Evolutionary conservation across 2,888 invertebrate genomes (phyloP).

Genomic region (Drosophila subsilvestris): DNA sequence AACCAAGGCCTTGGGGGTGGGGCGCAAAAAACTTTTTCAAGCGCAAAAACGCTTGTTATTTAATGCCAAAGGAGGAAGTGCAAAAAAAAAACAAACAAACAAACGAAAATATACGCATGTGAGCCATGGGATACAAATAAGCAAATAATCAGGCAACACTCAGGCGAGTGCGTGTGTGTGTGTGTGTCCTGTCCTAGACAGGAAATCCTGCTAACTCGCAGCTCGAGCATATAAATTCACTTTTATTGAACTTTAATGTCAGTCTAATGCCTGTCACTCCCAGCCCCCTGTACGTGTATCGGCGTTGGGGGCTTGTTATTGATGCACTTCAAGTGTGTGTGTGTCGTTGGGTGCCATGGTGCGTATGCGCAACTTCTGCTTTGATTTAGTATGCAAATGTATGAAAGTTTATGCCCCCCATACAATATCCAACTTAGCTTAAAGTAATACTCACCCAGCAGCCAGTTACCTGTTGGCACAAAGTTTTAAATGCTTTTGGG

Average conservation of each 20-base stretch:
- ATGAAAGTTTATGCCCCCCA: not conserved
- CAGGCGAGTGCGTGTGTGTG: conserved; percentile 6
- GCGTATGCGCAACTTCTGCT: conserved; percentile 20
- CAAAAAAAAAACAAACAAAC: conserved; percentile 9
- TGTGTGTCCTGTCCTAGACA: conserved; percentile 36
- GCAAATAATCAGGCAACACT: conserved; percentile 63
- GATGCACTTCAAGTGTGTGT: conserved; percentile 54
- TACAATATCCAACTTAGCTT: too few species aligned
- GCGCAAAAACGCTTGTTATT: conserved; percentile 28
- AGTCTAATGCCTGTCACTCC: conserved; percentile 49
- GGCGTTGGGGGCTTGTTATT: conserved; percentile 38
- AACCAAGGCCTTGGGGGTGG: conserved; percentile 8
- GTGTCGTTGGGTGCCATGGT: conserved; percentile 2
- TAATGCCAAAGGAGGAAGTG: conserved; percentile 15
- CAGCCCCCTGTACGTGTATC: conserved; percentile 20
- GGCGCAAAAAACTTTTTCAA: conserved; percentile 13
- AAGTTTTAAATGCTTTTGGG: not conserved
- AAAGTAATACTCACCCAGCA: too few species aligned
- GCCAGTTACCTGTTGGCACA: not conserved
- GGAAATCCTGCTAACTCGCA: conserved; percentile 24
- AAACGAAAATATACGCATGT: not conserved
- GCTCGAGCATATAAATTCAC: conserved; percentile 53
- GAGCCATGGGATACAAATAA: conserved; percentile 49
- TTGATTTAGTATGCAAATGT: conserved; percentile 11
- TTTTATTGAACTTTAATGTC: conserved; percentile 69